Evolutionary conservation across 2,797 vertebrate species (phyloP).

Genomic region (Triplophysa bombifrons): DNA sequence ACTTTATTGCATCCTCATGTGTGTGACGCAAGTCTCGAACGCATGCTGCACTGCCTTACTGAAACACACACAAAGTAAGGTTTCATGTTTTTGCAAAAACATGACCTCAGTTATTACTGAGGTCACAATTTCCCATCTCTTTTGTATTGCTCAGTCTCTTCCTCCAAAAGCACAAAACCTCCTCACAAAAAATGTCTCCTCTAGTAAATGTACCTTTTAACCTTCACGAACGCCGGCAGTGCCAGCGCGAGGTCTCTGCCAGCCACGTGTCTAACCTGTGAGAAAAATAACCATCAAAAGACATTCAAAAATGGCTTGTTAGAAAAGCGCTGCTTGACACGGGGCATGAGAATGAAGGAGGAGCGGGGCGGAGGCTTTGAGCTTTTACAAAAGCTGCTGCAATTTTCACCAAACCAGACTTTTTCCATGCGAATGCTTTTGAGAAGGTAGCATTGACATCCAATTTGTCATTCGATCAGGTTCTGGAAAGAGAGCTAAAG

Average conservation of each 20-base stretch:
- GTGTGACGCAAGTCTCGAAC: background rate
- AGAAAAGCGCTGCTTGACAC: constrained; percentile 21
- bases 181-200: background rate
- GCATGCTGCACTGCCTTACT: background rate
- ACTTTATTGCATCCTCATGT: background rate
- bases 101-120: background rate
- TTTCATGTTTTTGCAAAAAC: background rate
- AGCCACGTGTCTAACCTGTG: constrained; percentile 44
- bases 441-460: constrained; percentile 44
- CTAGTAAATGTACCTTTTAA: background rate
- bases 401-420: constrained; percentile 53
- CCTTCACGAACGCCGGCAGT: constrained; percentile 9
- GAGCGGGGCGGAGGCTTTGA: background rate
- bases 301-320: constrained; percentile 47
- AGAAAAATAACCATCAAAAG: constrained; percentile 55
- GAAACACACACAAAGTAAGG: background rate
- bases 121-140: background rate
- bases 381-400: constrained; percentile 36
- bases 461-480: constrained; percentile 42
- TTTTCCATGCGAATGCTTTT: constrained; percentile 53
- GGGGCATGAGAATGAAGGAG: constrained; percentile 5
- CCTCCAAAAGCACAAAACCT: background rate
- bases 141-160: background rate
- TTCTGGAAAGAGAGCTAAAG: constrained; percentile 19
- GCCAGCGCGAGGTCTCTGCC: background rate